A percentile compares a stretch with the other conserved stretches of the same genome.
Evolutionary conservation across 2,113 vertebrate genomes (phyloP).

Genomic region (Bubo blakistoni): DNA sequence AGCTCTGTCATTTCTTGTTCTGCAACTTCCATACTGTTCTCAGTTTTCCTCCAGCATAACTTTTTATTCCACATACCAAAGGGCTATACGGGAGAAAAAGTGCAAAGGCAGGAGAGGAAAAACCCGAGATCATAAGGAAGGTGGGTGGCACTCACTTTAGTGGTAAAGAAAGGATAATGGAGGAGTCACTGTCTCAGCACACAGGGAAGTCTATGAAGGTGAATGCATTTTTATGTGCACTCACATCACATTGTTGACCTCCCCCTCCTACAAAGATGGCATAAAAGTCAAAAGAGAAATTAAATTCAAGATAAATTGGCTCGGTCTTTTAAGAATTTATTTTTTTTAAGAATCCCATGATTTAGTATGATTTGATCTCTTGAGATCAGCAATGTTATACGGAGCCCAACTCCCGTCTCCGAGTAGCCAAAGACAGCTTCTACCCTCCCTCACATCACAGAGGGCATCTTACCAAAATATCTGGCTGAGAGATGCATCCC

Average conservation of each 20-base stretch:
- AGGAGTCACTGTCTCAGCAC: background rate
- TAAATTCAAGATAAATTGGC: background rate
- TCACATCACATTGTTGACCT: background rate
- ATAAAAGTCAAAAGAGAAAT: background rate
- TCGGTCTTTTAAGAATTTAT: background rate
- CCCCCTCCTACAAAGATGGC: background rate
- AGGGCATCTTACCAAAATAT: background rate
- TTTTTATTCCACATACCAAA: background rate
- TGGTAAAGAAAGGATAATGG: background rate
- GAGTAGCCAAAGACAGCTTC: background rate
- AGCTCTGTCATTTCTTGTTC: background rate
- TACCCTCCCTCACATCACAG: background rate
- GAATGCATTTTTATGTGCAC: background rate
- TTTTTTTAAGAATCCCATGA: background rate
- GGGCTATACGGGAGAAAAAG: background rate
- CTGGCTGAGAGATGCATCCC: background rate
- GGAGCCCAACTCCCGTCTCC: background rate
- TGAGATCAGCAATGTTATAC: background rate
- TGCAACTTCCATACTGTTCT: background rate
- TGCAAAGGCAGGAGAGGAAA: background rate
- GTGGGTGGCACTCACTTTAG: background rate
- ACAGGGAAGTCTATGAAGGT: background rate
- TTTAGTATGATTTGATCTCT: background rate
- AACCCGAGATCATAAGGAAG: background rate
- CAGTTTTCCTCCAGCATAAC: background rate